These are phyloP conservation scores for Lacanobia wlatinum DNA, from an alignment of 2,888 invertebrate genomes.

Conservation along the genomic window DNA sequence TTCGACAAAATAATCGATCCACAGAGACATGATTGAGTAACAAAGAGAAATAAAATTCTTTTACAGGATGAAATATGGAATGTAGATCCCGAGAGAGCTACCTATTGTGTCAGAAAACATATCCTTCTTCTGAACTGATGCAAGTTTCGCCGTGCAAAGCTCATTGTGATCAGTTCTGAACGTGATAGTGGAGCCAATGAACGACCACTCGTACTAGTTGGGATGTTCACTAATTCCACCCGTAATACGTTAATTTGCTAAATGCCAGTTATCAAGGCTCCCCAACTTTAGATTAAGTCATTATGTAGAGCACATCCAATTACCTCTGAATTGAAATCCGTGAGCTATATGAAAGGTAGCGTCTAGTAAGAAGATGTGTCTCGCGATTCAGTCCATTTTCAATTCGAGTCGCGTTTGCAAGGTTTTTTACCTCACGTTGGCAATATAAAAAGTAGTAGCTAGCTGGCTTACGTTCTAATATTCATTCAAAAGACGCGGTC, in stretches of 20 bases:
- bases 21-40: slow-evolving; percentile 34
- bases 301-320: slow-evolving; percentile 48
- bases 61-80: slow-evolving; percentile 41
- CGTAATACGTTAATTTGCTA: slow-evolving; percentile 50
- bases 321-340: slow-evolving; percentile 52
- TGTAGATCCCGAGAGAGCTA: slow-evolving; percentile 19
- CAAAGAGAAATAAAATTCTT: slow-evolving; percentile 46
- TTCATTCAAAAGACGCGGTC: slow-evolving; percentile 59
- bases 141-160: slow-evolving; percentile 19
- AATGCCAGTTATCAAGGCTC: slow-evolving; percentile 36
- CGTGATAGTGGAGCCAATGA: slow-evolving; percentile 26
- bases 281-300: slow-evolving; percentile 41
- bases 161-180: slow-evolving; percentile 11
- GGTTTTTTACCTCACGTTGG: slow-evolving; percentile 48
- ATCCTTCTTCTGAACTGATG: slow-evolving; percentile 23
- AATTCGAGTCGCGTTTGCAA: slow-evolving; percentile 35
- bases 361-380: slow-evolving; percentile 37
- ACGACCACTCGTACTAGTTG: background rate
- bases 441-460: slow-evolving; percentile 54
- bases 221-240: slow-evolving; percentile 19
- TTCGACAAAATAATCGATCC: slow-evolving; percentile 50
- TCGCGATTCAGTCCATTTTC: slow-evolving; percentile 42
- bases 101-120: slow-evolving; percentile 26
- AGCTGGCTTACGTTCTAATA: slow-evolving; percentile 53
- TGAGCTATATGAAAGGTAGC: slow-evolving; percentile 30